Evolutionary conservation across 64 coral and sea anemone genomes (phyloP), one percentile per base, ranked within the genome.

Genomic region (Pocillopora verrucosa): DNA sequence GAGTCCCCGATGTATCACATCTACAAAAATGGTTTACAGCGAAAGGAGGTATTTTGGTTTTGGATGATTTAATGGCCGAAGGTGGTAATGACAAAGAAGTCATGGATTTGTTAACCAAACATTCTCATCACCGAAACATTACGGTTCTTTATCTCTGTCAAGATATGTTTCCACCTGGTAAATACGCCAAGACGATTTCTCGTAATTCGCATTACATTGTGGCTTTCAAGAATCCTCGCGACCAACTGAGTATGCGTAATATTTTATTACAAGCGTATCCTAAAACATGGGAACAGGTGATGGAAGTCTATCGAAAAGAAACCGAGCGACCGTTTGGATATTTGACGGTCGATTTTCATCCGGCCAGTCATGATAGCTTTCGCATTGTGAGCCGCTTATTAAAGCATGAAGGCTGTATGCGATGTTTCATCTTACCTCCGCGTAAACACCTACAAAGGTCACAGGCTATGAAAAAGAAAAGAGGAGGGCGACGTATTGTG

Each of bases 181-280:
- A 87, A 78, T 75, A 34, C 13, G 34, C 82, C 1, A 58, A 83
- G 0, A 87, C 82, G 0, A 92, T 92, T 15, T 61, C 38, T 37
- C 41, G 85, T 12, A 92, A 92, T 59, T 20, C 61, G 45, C 90
- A 87, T n/a, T 92, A 92, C 25, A 63, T 92, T n/a, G 59, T 72
- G 16, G 60, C 58, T 10, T 78, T 92, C 58, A 92, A 92, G 56
- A 92, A 87, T 45, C 60, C 57, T 0, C 37, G 90, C 0, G 90
- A 92, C 30, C 45, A 59, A 61, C 30, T 87, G 11, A 82, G 90
- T 5, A 78, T 85, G 10, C 35, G 26, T 0, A 92, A 15, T 12
- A 13, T 91, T 0, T 11, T 75, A 6, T 19, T 22, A 2, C 79
- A 91, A 63, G 69, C 72, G 1, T 91, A 78, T 70, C n/a, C 56